These are phyloP conservation scores for Tanypteryx hageni DNA, from an alignment of 2,888 invertebrate species.

Conservation along the genomic window DNA sequence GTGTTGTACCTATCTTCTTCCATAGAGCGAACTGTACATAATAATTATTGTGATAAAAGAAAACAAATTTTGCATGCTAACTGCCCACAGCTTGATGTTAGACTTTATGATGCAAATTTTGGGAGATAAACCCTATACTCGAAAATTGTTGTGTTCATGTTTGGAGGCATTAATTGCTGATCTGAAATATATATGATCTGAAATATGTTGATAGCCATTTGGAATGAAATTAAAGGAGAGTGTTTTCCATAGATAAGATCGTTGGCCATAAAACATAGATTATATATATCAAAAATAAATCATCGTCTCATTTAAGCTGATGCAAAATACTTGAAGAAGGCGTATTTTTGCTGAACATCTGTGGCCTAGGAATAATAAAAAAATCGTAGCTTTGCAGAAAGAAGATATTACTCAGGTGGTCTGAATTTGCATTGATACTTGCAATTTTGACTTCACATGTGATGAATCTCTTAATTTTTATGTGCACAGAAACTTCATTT, in stretches of 20 bases:
- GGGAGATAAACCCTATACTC: slow-evolving; percentile 20
- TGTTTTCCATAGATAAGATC: neutral
- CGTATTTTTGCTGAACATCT: slow-evolving; percentile 50
- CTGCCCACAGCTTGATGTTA: slow-evolving; percentile 46
- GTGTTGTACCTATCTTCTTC: slow-evolving; percentile 53
- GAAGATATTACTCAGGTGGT: slow-evolving; percentile 34
- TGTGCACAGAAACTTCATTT: neutral
- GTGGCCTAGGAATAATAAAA: neutral
- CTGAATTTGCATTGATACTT: slow-evolving; percentile 5
- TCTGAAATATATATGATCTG: neutral
- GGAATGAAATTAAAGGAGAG: slow-evolving; percentile 15
- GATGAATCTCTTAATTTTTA: slow-evolving; percentile 30
- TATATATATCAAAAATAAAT: neutral
- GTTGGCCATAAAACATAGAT: neutral
- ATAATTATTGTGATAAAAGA: slow-evolving; percentile 53
- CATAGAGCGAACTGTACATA: slow-evolving; percentile 45
- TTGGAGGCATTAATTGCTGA: slow-evolving; percentile 37
- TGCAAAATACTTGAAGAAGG: neutral
- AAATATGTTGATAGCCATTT: slow-evolving; percentile 34
- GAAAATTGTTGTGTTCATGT: slow-evolving; percentile 58
- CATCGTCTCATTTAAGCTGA: neutral
- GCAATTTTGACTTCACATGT: slow-evolving; percentile 25
- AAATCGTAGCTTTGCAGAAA: neutral
- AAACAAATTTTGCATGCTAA: slow-evolving; percentile 54
- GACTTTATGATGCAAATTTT: slow-evolving; percentile 34